Base-by-base conservation (phyloP, 2,888 invertebrate species). In the Erynnis tages region DNA sequence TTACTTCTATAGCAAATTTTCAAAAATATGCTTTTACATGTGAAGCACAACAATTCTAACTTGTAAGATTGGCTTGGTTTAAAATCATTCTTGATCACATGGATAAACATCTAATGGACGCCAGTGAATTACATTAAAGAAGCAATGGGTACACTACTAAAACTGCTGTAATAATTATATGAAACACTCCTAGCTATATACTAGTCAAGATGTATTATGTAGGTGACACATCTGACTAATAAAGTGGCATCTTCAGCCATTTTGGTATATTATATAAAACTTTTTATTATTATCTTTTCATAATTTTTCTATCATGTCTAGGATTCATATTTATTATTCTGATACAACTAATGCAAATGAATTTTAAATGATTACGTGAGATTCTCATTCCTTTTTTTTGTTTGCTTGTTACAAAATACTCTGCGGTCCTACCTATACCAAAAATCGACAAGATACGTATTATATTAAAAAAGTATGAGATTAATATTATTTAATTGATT, bases 31-130 rank as follows among this genome's bases (percentile, higher is more conserved):
- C 32, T 11, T 7, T 34, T 30, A 46, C 27, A 37, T 37, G 19
- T 17, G 29, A 37, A 37, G 35, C 35, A 37, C 29, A 29, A 43
- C 7, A 46, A 32, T 30, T 34, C 19, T 41, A 11, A 34, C 8
- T 41, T 41, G 16, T 11, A 17, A 41, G 14, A 7, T 17, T 34
- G 14, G 34, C 41, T 25, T 41, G 29, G 21, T 32, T 34, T 49
- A 14, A 41, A n/a, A 49, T 29, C 11, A 30, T 8, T 50, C 7
- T 16, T 41, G 32, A n/a, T n/a, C n/a, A n/a, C n/a, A n/a, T 41
- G 32, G 40, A 50, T 50, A 27, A 1, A 49, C 13, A 41, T 41
- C 71, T 74, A 78, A 67, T 74, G 80, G 76, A 84, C 79, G 80
- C 69, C 82, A 82, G 82, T 50, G 50, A 44, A 43, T 50, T 50